Base-by-base conservation (phyloP, 2,113 vertebrate genomes). In the Progne subis region DNA sequence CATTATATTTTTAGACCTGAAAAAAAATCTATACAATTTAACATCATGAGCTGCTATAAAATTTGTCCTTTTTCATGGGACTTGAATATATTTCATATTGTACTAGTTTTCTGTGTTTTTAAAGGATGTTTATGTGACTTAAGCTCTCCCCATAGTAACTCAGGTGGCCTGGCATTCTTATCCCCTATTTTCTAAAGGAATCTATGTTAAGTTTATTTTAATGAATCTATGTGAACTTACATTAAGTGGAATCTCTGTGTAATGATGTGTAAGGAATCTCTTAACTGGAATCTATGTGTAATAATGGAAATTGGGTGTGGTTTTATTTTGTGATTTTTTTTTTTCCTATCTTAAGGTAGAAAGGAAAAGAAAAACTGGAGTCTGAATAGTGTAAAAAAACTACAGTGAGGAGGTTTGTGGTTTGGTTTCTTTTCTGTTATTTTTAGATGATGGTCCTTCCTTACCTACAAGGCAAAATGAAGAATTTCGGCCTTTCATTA, bases 401-500 rank as follows among this genome's bases (percentile, higher is more conserved):
- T 14, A 41, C 37, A 47, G 14, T 84, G 65, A 87, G 57, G n/a
- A 56, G 28, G 53, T 76, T 79, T 95, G 60, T 93, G 77, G 52
- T 39, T 49, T 76, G 23, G 14, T 46, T 68, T 74, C 37, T 34
- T 31, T 43, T 55, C 7, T 85, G 11, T 43, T 49, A 46, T 88
- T 92, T 96, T 26, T 93, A 99, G 99, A 99, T 92, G 99, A 99
- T 5, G 99, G 99, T 53, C 99, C 99, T 87, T 98, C 99, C 39
- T 98, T 99, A 92, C 99, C 99, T 3, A 99, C 99, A 95, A 99
- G 99, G 97, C 99, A 99, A 98, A 99, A 99, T 3, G 99, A 99
- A 96, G 99, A 99, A 96, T 99, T 99, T 89, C 98, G 99, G 80
- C 99, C 99, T 72, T 99, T 99, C 97, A 99, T 99, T 92, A 98